Base-by-base conservation (phyloP, 2,888 invertebrate genomes). In the Gordius sp. region DNA sequence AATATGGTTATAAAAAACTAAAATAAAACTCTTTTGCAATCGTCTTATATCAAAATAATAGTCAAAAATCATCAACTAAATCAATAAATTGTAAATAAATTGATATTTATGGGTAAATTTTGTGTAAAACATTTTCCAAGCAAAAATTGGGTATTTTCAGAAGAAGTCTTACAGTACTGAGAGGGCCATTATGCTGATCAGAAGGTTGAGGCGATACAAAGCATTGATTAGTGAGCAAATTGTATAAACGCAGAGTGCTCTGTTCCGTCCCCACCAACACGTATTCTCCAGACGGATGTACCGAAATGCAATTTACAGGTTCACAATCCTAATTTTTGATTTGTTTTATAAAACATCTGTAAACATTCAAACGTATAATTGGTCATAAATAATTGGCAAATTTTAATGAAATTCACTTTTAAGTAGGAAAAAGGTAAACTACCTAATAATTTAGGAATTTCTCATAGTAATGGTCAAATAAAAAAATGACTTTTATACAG, bases 261-360 rank as follows among this genome's bases (percentile, higher is more conserved):
- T 91, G 87, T 59, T 81, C 79, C 0, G 89, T 89, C 0, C 89
- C 85, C 1, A 91, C 87, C 28, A 89, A 77, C 8, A 97, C 74
- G 68, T 78, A 89, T 66, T 93, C 89, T 0, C 97, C 97, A 1
- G 81, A 77, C 0, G 97, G 93, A 71, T 97, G 93, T 68, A 97
- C 86, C 0, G 84, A 79, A 60, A 99, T 75, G 62, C 84, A 81
- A 13, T 81, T 74, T 1, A 97, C 81, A 55, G 81, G 81, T 65
- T 87, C 83, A 0, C 86, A 81, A 69, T 97, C 93, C 81, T 82
- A 64, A 16, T 8, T 33, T 33, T 13, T 33, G 39, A 13, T 33
- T 58, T 57, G 26, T 58, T 41, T n/a, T n/a, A n/a, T n/a, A n/a
- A 33, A 33, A n/a, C 8, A n/a, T 33, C n/a, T 33, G n/a, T 33